Base-by-base conservation (phyloP, 1,140 invertebrate genomes). In the Drosophila tropicalis region DNA sequence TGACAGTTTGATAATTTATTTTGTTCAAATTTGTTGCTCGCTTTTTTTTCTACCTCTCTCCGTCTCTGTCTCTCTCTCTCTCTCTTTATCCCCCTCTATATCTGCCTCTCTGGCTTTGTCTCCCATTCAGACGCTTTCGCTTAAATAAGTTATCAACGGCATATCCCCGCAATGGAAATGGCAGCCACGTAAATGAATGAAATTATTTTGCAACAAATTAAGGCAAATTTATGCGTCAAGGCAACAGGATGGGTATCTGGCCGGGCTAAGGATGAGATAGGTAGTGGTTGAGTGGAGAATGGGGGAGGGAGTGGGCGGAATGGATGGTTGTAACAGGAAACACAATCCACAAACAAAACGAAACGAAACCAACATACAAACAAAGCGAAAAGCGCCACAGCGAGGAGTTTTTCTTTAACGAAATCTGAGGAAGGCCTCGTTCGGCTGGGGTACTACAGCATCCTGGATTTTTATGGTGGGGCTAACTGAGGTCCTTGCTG, bases 1-100 rank as follows among this genome's bases (percentile, higher is more conserved):
- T 89, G 84, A 89, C 84, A 89, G 84, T 84, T 89, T 89, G 84
- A 89, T 89, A 89, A 89, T 89, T 89, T 89, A 89, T 89, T 89
- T 89, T 84, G 77, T 89, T 78, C 68, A 89, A 89, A 89, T 89
- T 89, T 87, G 76, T 76, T 75, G 72, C 56, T 71, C 66, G 75
- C 70, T 78, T 77, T 76, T 76, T 66, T 34, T 47, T 25, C 34
- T 55, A 19, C 25, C 25, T 39, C 9, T 1, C 17, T 58, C 9
- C 19, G 25, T 36, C 4, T 58, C 9, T 36, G 25, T 36, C 4
- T 58, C 7, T 22, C 29, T 58, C 13, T 44, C 17, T 25, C 9
- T 6, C 17, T 25, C 29, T 29, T 29, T 29, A 29, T 29, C 19
- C 17, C 17, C 5, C 19, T 58, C 3, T 36, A 12, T 36, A 10